Base-by-base conservation (phyloP, 64 coral and sea anemone species). In the Pocillopora verrucosa region DNA sequence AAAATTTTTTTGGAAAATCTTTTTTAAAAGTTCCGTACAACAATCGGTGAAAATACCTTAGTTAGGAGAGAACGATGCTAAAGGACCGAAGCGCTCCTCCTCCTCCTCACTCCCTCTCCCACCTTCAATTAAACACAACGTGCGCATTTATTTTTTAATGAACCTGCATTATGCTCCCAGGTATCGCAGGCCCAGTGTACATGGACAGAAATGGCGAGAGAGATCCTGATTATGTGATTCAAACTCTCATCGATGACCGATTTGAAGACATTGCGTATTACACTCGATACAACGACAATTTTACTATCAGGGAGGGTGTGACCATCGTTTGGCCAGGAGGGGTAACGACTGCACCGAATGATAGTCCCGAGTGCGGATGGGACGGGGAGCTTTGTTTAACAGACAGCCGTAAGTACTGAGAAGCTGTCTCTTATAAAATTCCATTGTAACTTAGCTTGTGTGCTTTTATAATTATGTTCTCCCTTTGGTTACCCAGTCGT, bases 191-290 rank as follows among this genome's bases (percentile, higher is more conserved):
- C 20, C 92, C 90, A 77, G 94, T 95, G n/a, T 95, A 95, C 90
- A 95, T 95, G 41, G 94, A 95, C 74, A 92, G 89, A 22, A 95
- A 89, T 9, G 94, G 94, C 15, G 94, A 95, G 64, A 60, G 94
- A 61, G 94, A 95, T 79, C 94, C 94, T 16, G 94, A 95, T 34
- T 95, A 95, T 38, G 92, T 91, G 26, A 95, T 95, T 57, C 94
- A 95, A 82, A 95, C 94, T 1, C 88, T 95, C 3, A 95, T 95
- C 61, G 84, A 95, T 38, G 94, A 95, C 80, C 76, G 86, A 30
- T 95, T 92, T 86, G 90, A 95, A 72, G 94, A 95, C 67, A 95
- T 95, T 14, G 94, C 94, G 9, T 92, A 95, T 58, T 95, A 92
- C 75, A 95, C 94, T 65, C 94, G 94, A 20, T 92, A 95, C 81